Percentiles rank a stretch among this genome's conserved stretches.
phyloP scores from a whole-genome alignment of 2,113 vertebrate genomes.

The Zapus hudsonius region DNA sequence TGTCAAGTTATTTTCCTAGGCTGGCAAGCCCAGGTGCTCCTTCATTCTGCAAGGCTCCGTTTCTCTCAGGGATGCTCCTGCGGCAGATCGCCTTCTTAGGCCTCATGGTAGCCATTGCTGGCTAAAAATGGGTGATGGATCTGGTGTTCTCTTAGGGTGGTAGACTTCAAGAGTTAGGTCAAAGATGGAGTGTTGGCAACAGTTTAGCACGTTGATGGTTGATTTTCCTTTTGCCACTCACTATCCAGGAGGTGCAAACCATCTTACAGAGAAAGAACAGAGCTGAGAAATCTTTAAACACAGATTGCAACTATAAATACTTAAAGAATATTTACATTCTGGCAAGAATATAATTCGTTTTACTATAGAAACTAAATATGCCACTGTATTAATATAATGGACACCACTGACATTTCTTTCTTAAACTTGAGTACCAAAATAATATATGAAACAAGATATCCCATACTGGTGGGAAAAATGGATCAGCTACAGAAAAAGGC shows the following conservation, averaged over 20 bases:
- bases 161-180: background rate
- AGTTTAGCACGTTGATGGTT: background rate
- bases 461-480: background rate
- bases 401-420: background rate
- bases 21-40: background rate
- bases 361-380: background rate
- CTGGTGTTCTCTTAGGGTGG: background rate
- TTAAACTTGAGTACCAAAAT: background rate
- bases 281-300: background rate
- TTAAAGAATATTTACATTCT: background rate
- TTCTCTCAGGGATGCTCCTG: background rate
- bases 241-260: background rate
- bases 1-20: background rate
- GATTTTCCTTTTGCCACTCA: background rate
- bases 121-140: background rate
- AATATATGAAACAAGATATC: background rate
- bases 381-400: background rate
- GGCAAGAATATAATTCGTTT: background rate
- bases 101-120: background rate
- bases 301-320: background rate
- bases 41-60: background rate
- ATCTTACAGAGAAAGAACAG: background rate
- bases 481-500: background rate
- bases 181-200: background rate
- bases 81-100: background rate